Conservation (phyloP, 1,140 invertebrate genomes). For the Colletes latitarsis region DNA sequence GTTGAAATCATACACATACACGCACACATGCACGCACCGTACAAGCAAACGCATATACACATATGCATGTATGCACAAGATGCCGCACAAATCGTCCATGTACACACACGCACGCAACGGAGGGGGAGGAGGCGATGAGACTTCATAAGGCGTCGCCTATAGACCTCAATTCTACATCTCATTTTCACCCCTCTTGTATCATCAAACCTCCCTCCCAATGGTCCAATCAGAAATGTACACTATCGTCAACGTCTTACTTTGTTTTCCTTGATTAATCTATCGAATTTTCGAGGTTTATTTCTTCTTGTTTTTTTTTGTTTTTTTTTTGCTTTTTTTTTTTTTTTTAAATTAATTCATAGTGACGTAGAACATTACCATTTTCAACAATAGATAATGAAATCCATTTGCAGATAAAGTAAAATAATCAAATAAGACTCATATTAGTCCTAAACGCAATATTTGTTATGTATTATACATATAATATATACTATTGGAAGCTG, state of each 20-base stretch:
- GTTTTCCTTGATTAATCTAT: background rate
- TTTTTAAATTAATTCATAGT: background rate
- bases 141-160: slow-evolving; percentile 5
- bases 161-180: slow-evolving; percentile 5
- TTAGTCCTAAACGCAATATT: background rate
- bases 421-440: background rate
- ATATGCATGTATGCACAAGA: background rate
- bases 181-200: slow-evolving; percentile 9
- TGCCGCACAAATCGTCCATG: background rate
- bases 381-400: background rate
- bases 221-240: slow-evolving; percentile 20
- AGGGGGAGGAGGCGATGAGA: slow-evolving; percentile 16
- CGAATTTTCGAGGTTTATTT: slow-evolving; percentile 20
- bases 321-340: too few species aligned
- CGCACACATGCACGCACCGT: background rate
- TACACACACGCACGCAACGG: slow-evolving; percentile 8
- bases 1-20: slow-evolving; percentile 56
- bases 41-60: slow-evolving; percentile 1
- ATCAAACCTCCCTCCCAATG: slow-evolving; percentile 41
- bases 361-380: background rate
- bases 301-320: background rate
- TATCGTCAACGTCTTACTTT: slow-evolving; percentile 14
- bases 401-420: background rate
- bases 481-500: too few species aligned
- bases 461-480: too few species aligned